phyloP scores from a whole-genome alignment of 2,113 vertebrate genomes.

The Tautogolabrus adspersus region DNA sequence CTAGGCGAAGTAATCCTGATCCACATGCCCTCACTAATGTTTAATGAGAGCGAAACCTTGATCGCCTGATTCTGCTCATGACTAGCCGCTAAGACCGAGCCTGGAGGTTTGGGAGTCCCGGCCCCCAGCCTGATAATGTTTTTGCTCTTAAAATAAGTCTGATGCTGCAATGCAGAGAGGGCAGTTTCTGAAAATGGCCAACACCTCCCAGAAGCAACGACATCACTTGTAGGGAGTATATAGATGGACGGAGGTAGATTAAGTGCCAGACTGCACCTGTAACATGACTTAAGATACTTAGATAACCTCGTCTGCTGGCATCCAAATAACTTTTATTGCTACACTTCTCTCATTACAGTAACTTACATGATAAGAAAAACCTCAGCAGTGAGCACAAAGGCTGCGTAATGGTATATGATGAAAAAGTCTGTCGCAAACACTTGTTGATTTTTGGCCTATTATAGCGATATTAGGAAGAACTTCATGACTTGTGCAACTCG shows the following conservation, averaged over 20 bases:
- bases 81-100: conserved; percentile 7
- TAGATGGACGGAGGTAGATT: not conserved
- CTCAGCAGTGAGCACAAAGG: too few species aligned
- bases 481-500: not conserved
- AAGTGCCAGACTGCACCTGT: conserved; percentile 1
- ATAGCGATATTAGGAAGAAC: too few species aligned
- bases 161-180: conserved; percentile 43
- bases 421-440: too few species aligned
- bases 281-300: not conserved
- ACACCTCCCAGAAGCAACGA: not conserved
- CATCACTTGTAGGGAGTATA: conserved; percentile 18
- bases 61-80: conserved; percentile 47
- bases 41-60: conserved; percentile 27
- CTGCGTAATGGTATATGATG: too few species aligned
- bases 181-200: conserved; percentile 10
- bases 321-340: too few species aligned
- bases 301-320: not conserved
- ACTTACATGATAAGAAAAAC: too few species aligned
- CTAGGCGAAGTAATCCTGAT: conserved; percentile 3
- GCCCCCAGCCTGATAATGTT: not conserved
- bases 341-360: too few species aligned
- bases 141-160: conserved; percentile 4
- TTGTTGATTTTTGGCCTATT: too few species aligned
- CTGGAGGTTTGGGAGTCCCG: conserved; percentile 3
- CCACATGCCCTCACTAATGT: not conserved